Conservation (phyloP, 2,888 invertebrate genomes). For the Melanophora roralis region DNA sequence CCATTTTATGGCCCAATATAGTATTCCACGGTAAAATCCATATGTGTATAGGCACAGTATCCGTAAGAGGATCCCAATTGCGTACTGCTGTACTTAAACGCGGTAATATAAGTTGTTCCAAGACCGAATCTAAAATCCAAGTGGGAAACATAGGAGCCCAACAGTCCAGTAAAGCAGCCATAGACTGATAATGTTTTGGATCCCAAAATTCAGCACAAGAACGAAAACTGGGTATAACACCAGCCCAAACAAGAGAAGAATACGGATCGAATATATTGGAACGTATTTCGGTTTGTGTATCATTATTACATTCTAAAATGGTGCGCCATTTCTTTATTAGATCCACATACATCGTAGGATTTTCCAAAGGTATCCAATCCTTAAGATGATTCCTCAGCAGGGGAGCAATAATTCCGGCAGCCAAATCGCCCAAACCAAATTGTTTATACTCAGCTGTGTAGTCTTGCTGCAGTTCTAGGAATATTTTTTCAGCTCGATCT, state of each 20-base stretch:
- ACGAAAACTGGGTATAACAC: constrained; percentile 89
- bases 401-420: constrained; percentile 90
- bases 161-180: constrained; percentile 87
- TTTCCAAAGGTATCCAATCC: constrained; percentile 87
- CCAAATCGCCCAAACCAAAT: constrained; percentile 89
- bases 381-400: constrained; percentile 86
- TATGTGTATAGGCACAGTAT: constrained; percentile 95
- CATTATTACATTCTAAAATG: constrained; percentile 77
- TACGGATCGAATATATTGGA: constrained; percentile 81
- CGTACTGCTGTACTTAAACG: constrained; percentile 86
- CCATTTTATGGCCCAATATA: constrained; percentile 82
- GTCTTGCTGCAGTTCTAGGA: constrained; percentile 78
- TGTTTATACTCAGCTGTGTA: constrained; percentile 88
- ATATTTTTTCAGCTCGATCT: constrained; percentile 76
- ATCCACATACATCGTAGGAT: constrained; percentile 82
- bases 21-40: constrained; percentile 99
- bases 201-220: constrained; percentile 85
- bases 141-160: constrained; percentile 89
- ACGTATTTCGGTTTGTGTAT: constrained; percentile 68
- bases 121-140: constrained; percentile 89
- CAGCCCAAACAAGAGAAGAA: constrained; percentile 90
- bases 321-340: constrained; percentile 85
- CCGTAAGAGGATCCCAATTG: constrained; percentile 96
- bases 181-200: constrained; percentile 86
- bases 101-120: constrained; percentile 90